Evolutionary conservation across 2,888 invertebrate species (phyloP).

Genomic region (Drosophila anceps): DNA sequence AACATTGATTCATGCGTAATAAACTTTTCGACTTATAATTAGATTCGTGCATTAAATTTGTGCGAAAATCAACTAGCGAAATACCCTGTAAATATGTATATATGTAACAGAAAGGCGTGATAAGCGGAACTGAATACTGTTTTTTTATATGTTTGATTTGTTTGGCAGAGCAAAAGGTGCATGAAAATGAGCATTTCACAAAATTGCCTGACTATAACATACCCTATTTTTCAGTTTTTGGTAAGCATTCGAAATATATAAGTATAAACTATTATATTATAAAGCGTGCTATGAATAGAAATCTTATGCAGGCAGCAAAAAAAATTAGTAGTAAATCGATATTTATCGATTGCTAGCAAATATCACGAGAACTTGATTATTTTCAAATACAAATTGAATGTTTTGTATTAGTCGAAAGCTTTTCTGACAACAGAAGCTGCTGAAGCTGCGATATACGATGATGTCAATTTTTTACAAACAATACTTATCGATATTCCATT

Average conservation of each 20-base stretch:
- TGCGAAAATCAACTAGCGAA: not conserved
- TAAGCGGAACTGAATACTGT: not conserved
- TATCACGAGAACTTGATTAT: not conserved
- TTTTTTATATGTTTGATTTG: not conserved
- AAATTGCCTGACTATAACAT: not conserved
- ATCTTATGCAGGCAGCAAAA: not conserved
- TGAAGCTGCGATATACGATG: too few species aligned
- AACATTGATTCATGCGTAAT: conserved; percentile 54
- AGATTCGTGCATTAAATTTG: conserved; percentile 32
- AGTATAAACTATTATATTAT: too few species aligned
- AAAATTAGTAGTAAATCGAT: not conserved
- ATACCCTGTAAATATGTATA: conserved; percentile 5
- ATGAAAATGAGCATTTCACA: not conserved
- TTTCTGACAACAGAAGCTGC: too few species aligned
- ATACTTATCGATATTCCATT: not conserved
- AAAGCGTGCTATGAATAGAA: not conserved
- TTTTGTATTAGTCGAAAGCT: too few species aligned
- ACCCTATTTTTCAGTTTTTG: not conserved
- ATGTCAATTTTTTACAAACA: not conserved
- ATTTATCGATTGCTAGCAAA: not conserved
- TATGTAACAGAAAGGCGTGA: not conserved
- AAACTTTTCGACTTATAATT: conserved; percentile 60
- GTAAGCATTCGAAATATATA: not conserved
- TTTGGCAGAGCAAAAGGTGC: not conserved
- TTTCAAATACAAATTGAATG: not conserved